These are phyloP conservation scores for Xiphophorus maculatus DNA, from an alignment of 2,113 vertebrate genomes.

Conservation along the genomic window DNA sequence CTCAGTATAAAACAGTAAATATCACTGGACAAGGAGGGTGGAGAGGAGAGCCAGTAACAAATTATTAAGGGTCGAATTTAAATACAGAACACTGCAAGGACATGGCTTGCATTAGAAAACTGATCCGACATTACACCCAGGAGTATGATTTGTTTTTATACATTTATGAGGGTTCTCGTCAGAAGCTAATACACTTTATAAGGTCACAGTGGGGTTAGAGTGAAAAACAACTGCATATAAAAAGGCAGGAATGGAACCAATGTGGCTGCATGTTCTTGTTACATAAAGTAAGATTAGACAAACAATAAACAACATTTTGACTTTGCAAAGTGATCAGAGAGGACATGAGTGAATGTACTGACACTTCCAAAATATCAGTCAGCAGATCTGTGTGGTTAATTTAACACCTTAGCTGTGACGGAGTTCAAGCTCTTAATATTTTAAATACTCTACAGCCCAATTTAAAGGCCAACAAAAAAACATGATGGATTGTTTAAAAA, in stretches of 20 bases:
- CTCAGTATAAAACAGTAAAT: conserved; percentile 18
- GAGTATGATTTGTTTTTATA: conserved; percentile 1
- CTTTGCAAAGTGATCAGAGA: conserved; percentile 1
- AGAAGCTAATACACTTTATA: conserved; percentile 10
- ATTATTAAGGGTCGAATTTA: conserved; percentile 26
- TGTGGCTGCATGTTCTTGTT: not conserved
- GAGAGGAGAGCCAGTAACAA: not conserved
- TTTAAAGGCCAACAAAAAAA: not conserved
- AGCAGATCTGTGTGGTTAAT: not conserved
- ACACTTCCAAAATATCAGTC: not conserved
- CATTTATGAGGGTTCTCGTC: not conserved
- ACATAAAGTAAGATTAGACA: conserved; percentile 10
- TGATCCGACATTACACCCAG: not conserved
- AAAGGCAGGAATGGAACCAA: conserved; percentile 3
- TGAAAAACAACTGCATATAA: conserved; percentile 1
- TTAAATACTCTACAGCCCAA: not conserved
- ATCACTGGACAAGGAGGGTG: not conserved
- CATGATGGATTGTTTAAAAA: not conserved
- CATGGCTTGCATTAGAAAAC: conserved; percentile 1
- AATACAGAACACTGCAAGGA: conserved; percentile 4
- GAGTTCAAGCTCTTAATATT: not conserved
- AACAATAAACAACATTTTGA: conserved; percentile 23
- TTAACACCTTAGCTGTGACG: not conserved
- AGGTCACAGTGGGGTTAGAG: conserved; percentile 5
- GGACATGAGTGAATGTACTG: not conserved